Evolutionary conservation across 2,113 vertebrate species (phyloP).

Genomic region (Nesoenas mayeri): DNA sequence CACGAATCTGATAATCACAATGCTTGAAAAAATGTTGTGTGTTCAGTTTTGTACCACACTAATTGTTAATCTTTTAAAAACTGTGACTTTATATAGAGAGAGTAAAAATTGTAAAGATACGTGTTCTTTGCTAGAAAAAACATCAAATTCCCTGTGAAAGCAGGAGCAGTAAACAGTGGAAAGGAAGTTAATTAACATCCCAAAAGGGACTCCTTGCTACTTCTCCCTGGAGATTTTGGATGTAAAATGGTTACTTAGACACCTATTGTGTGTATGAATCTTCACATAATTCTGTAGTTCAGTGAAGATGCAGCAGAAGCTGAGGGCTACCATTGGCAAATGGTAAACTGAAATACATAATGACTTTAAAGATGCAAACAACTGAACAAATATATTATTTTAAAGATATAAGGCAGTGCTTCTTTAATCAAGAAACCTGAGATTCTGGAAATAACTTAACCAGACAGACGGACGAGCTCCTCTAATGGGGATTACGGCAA

Average conservation of each 20-base stretch:
- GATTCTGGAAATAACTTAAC: neutral
- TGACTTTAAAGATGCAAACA: neutral
- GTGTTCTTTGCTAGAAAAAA: slow-evolving; percentile 2
- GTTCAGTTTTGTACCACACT: neutral
- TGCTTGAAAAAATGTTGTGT: neutral
- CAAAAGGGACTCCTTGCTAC: slow-evolving; percentile 42
- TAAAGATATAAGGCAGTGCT: neutral
- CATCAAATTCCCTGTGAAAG: slow-evolving; percentile 28
- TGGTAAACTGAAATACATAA: neutral
- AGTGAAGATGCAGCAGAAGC: neutral
- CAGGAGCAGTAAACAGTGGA: slow-evolving; percentile 49
- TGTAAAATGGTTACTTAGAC: slow-evolving; percentile 55
- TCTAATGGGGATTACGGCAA: neutral
- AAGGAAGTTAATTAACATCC: slow-evolving; percentile 67
- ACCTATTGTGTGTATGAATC: slow-evolving; percentile 39
- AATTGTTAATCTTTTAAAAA: neutral
- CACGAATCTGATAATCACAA: neutral
- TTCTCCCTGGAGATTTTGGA: slow-evolving; percentile 24
- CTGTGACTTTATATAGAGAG: neutral
- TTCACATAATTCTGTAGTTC: neutral
- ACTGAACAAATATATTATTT: neutral
- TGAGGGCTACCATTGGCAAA: neutral
- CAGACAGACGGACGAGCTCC: neutral
- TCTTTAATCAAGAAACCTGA: neutral
- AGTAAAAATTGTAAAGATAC: neutral